These are phyloP conservation scores for Atta colombica DNA, from an alignment of 1,140 invertebrate genomes.

Conservation along the genomic window DNA sequence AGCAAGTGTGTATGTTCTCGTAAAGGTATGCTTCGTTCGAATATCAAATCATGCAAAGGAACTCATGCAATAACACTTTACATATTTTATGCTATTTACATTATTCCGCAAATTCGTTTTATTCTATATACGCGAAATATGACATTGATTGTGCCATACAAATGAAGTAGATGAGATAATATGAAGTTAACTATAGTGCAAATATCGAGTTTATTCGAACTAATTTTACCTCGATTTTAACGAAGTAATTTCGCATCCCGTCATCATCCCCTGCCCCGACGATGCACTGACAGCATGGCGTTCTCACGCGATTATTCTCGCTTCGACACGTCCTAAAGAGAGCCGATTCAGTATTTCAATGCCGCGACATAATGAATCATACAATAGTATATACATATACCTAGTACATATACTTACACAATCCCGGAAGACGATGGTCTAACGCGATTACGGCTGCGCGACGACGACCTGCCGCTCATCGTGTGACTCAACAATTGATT, in stretches of 20 bases:
- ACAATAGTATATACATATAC: neutral
- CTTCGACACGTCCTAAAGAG: conserved; percentile 83
- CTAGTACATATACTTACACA: conserved; percentile 73
- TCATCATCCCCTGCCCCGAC: conserved; percentile 71
- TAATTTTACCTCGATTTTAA: conserved; percentile 80
- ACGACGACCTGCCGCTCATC: conserved; percentile 79
- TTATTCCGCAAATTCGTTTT: neutral
- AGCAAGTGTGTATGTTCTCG: neutral
- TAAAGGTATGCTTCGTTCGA: neutral
- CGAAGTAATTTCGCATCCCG: conserved; percentile 64
- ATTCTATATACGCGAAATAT: neutral
- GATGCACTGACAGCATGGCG: conserved; percentile 76
- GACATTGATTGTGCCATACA: neutral
- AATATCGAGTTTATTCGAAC: neutral
- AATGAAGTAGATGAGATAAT: neutral
- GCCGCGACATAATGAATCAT: conserved; percentile 40
- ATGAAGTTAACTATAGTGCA: neutral
- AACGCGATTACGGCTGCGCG: conserved; percentile 69
- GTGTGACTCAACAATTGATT: conserved; percentile 83
- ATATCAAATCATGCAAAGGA: conserved; percentile 8
- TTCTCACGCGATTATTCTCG: conserved; percentile 80
- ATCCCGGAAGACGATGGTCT: conserved; percentile 78
- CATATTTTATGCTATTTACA: neutral
- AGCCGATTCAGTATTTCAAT: conserved; percentile 60
- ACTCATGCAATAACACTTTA: conserved; percentile 15